Percentiles rank a stretch among this genome's conserved stretches.
Conservation (phyloP, 64 coral and sea anemone genomes). For the Trachythela sp. region DNA sequence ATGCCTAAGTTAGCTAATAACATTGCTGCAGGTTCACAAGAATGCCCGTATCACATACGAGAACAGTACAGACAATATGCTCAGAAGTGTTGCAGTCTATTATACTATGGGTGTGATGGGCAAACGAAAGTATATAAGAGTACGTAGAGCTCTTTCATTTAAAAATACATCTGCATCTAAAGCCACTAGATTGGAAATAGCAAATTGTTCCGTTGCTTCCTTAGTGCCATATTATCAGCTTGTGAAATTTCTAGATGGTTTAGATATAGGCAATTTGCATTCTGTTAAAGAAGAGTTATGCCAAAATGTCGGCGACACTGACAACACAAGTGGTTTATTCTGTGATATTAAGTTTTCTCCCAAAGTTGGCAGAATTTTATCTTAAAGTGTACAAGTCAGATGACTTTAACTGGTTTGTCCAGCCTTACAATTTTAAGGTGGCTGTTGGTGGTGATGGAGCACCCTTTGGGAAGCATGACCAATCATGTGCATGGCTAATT, state of each 20-base stretch:
- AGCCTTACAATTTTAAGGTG: constrained; percentile 36
- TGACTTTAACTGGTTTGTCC: constrained; percentile 34
- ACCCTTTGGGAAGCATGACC: constrained; percentile 44
- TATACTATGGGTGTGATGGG: constrained; percentile 42
- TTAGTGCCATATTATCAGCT: constrained; percentile 42
- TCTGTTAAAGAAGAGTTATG: constrained; percentile 12
- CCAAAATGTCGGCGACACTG: constrained; percentile 13
- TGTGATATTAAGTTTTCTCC: constrained; percentile 40
- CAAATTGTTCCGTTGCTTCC: constrained; percentile 35
- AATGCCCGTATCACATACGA: constrained; percentile 24
- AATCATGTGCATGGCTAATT: constrained; percentile 33
- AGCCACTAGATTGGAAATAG: constrained; percentile 8
- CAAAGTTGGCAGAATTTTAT: constrained; percentile 33
- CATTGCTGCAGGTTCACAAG: constrained; percentile 22
- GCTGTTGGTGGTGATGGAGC: constrained; percentile 39
- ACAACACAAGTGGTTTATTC: constrained; percentile 28
- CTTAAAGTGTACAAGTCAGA: constrained; percentile 3
- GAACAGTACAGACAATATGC: constrained; percentile 38
- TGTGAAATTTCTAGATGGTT: not conserved
- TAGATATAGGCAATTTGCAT: constrained; percentile 29
- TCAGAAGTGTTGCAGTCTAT: constrained; percentile 50
- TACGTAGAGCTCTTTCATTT: constrained; percentile 32
- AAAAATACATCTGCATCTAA: not conserved
- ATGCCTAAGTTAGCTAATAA: constrained; percentile 29
- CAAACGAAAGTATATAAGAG: constrained; percentile 44